Base-by-base conservation (phyloP, 2,888 invertebrate genomes). In the Doris montereyensis region DNA sequence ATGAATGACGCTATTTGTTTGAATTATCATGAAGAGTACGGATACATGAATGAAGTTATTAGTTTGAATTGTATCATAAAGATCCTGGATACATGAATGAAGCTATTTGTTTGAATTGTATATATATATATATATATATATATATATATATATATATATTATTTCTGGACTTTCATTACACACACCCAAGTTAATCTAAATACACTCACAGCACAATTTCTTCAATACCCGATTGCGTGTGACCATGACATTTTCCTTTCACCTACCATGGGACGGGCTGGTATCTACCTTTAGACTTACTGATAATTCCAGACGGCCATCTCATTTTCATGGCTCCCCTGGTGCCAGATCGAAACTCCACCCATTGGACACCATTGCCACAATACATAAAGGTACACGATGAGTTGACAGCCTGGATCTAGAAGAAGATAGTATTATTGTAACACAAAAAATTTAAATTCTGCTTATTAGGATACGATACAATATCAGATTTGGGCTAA, bases 301-400 rank as follows among this genome's bases (percentile, higher is more conserved):
- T 81, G 58, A 86, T 78, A 34, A 89, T 86, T 24, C 87, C 87
- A 1, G 91, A 90, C 0, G 92, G 91, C 92, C 91, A 92, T 58
- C 89, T 82, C 82, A 91, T 87, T 68, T 85, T 85, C 85, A 91
- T 87, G 3, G 87, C 87, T 0, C 92, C 91, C 28, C 91, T 83
- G 0, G 91, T 91, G 1, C 91, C 92, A 34, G 88, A 86, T 28
- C 91, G 83, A 81, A 92, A 90, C 80, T 91, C 90, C 52, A 89
- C 89, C 92, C 92, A 92, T 81, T 91, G 88, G 1, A 91, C 88
- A 1, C 88, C 91, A 80, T 90, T 89, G 30, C 92, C 91, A 81
- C 91, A 91, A 77, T 87, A 86, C 86, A 87, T 88, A 77, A 89
- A 85, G 2, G 82, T 87, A 83, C 91, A 91, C 52, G 90, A 90